These are phyloP conservation scores for Cyprinodon brontotheroides DNA, from an alignment of 2,113 vertebrate genomes.

Conservation along the genomic window DNA sequence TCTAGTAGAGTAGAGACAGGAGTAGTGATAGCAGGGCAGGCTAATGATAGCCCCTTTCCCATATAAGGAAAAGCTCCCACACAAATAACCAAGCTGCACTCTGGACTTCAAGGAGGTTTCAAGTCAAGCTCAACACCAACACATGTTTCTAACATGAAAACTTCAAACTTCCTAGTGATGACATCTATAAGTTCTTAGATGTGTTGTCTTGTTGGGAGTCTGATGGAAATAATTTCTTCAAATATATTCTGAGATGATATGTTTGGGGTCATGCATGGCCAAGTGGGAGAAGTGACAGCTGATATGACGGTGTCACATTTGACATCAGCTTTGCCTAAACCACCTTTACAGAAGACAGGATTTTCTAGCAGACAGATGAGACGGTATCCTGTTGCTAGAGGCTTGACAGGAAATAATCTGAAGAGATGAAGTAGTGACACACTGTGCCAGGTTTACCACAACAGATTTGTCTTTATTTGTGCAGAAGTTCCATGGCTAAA, in stretches of 20 bases:
- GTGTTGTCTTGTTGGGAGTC: neutral
- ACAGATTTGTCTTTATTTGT: neutral
- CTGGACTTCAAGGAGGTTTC: too few species aligned
- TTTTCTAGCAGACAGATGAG: slow-evolving; percentile 20
- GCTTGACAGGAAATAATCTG: slow-evolving; percentile 6
- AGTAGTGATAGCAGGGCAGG: too few species aligned
- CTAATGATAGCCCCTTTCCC: too few species aligned
- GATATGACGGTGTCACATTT: slow-evolving; percentile 25
- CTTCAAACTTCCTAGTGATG: too few species aligned
- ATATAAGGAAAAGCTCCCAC: too few species aligned
- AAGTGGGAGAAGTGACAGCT: slow-evolving; percentile 28
- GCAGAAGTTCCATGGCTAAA: slow-evolving; percentile 6
- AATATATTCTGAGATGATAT: neutral
- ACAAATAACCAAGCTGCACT: too few species aligned
- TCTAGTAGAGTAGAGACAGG: too few species aligned
- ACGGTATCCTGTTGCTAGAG: slow-evolving; percentile 16
- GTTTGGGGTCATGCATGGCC: slow-evolving; percentile 6
- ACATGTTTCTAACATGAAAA: too few species aligned
- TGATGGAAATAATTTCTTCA: neutral
- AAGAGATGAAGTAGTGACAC: slow-evolving; percentile 14
- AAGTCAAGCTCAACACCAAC: too few species aligned
- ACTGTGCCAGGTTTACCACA: neutral
- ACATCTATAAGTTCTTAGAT: neutral
- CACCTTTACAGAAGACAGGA: slow-evolving; percentile 37
- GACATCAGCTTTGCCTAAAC: slow-evolving; percentile 19